These are phyloP conservation scores for Calliphora vomitoria DNA, from an alignment of 2,888 invertebrate species.

Conservation along the genomic window DNA sequence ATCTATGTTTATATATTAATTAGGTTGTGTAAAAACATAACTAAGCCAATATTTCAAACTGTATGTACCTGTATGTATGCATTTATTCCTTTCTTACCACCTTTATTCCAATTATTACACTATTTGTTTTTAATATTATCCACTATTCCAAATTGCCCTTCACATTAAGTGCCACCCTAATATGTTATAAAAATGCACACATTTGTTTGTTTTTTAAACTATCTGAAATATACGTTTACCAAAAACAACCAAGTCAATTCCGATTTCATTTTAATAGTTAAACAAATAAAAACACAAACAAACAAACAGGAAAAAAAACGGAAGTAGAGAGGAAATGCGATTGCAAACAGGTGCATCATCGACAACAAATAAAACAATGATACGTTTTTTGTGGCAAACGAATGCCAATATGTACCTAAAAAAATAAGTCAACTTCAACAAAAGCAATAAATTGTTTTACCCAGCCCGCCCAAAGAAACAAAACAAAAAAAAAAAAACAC, in stretches of 20 bases:
- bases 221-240: slow-evolving; percentile 1
- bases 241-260: slow-evolving; percentile 49
- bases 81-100: neutral
- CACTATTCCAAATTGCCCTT: neutral
- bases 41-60: too few relatives aligned
- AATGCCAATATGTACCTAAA: neutral
- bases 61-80: neutral
- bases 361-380: slow-evolving; percentile 32
- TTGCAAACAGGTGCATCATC: slow-evolving; percentile 25
- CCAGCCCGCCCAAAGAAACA: neutral
- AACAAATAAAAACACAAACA: slow-evolving; percentile 27
- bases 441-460: slow-evolving; percentile 24
- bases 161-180: slow-evolving; percentile 11
- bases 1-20: too few relatives aligned
- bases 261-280: slow-evolving; percentile 65
- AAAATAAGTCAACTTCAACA: slow-evolving; percentile 5
- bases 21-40: too few relatives aligned
- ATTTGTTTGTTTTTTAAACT: neutral
- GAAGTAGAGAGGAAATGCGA: slow-evolving; percentile 33
- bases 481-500: neutral
- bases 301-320: neutral
- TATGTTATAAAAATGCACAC: slow-evolving; percentile 19
- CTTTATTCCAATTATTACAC: neutral
- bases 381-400: slow-evolving; percentile 1
- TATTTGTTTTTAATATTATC: neutral